Base-by-base conservation (phyloP, 2,113 vertebrate species). In the Pantherophis guttatus region DNA sequence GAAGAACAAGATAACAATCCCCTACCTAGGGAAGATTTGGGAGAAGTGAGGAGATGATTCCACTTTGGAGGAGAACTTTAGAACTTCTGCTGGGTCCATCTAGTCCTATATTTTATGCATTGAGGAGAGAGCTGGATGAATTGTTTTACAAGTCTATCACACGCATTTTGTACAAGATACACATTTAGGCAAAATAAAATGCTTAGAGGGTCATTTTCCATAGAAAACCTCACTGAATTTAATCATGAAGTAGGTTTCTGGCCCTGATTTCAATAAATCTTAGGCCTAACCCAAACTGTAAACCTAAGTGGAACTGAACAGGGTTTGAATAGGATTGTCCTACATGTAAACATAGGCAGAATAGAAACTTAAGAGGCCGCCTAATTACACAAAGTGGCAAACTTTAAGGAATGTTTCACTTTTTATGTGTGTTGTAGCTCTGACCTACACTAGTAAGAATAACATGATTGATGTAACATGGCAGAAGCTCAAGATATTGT, bases 371-470 rank as follows among this genome's bases (percentile, higher is more conserved):
- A 58, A 58, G 52, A 54, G 52, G 10, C 12, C 24, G 3, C 19
- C 17, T 57, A 23, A 52, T 90, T 90, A 44, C 17, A 90, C 5
- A 1, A 50, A 90, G 19, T 85, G 95, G 96, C 93, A 93, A 91
- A 94, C 92, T 88, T 94, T 92, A 90, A 92, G 91, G 94, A 19
- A 48, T 29, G 11, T 57, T 57, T 88, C 85, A 94, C 89, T 95
- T 91, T 94, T 95, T 97, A 97, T 55, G 96, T 97, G 95, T 95
- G 93, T 96, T 92, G 96, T 95, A 96, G 87, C 94, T 96, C 95
- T 96, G 96, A 93, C 93, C 90, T 94, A 90, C 95, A 91, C 24
- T 94, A 95, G 94, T 96, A 97, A 89, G 58, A 90, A 95, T 39
- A 88, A 94, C 81, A 92, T 95, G 96, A 96, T 65, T 93, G 94